Base-by-base conservation (phyloP, 2,888 invertebrate genomes). In the Melieria crassipennis region DNA sequence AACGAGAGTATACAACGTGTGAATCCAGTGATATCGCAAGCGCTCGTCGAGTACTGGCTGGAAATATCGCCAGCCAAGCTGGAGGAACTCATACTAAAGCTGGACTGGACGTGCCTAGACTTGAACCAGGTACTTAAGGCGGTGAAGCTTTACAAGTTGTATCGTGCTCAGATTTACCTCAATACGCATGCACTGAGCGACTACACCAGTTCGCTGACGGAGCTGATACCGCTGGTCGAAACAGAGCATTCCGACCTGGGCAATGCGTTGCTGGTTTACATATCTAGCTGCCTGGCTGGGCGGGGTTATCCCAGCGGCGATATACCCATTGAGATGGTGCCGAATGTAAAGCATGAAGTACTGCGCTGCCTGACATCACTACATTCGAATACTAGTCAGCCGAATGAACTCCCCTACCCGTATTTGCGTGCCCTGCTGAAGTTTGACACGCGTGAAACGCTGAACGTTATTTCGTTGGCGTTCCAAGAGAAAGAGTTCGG, bases 201-300 rank as follows among this genome's bases (percentile, higher is more conserved):
- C 84, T 95, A 91, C 80, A 89, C 91, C 1, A 89, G 91, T 42
- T 93, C 94, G 0, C 85, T 95, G 71, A 92, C 91, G 71, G 93
- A 92, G 79, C 88, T 92, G 60, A 85, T 91, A 78, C 88, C 89
- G 0, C 87, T 89, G 74, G 81, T 91, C 57, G 86, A 88, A 4
- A 82, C 87, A 0, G 82, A 86, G 16, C 68, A 78, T 73, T 86
- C 88, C 73, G 86, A 91, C 76, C 88, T 95, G 60, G 96, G 96
- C 7, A 95, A 96, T 81, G 93, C 93, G 75, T 87, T 96, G 76
- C 87, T 97, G 65, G 94, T 96, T 4, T 96, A 96, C 82, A 90
- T 95, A 47, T 94, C 94, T 75, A 94, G 95, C 77, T 96, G 96
- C 81, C 88, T 96, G 75, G 93, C 94, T n/a, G 96, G 95, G 0